These are phyloP conservation scores for Camponotus vicinus DNA, from an alignment of 1,140 invertebrate genomes.

Conservation along the genomic window DNA sequence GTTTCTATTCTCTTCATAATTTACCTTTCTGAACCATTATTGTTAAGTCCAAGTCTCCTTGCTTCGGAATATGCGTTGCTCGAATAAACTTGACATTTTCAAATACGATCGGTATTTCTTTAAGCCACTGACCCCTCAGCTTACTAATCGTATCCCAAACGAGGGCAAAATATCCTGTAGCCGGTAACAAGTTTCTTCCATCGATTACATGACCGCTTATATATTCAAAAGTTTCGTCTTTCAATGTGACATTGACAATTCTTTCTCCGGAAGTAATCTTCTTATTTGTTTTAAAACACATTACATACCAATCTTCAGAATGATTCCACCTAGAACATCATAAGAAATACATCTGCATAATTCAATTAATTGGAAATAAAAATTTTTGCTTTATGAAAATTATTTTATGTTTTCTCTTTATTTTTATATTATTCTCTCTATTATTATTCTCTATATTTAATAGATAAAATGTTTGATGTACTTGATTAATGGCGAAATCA, in stretches of 20 bases:
- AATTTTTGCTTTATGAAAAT: too few relatives aligned
- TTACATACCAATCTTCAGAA: constrained; percentile 91
- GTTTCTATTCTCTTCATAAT: too few relatives aligned
- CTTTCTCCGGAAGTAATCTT: constrained; percentile 90
- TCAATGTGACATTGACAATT: constrained; percentile 87
- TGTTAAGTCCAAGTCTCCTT: constrained; percentile 89
- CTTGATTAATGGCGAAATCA: constrained; percentile 89
- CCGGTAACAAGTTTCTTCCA: constrained; percentile 94
- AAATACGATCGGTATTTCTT: constrained; percentile 93
- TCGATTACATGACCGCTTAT: constrained; percentile 95
- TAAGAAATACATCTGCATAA: too few relatives aligned
- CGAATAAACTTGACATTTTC: constrained; percentile 94
- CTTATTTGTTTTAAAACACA: constrained; percentile 87
- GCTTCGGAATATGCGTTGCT: constrained; percentile 93
- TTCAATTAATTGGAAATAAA: too few relatives aligned
- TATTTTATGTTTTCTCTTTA: too few relatives aligned
- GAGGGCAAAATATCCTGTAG: constrained; percentile 94
- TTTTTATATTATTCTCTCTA: too few relatives aligned
- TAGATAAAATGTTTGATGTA: neutral
- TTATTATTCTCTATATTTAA: too few relatives aligned
- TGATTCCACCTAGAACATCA: constrained; percentile 93
- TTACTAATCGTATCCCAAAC: constrained; percentile 96
- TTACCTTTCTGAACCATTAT: constrained; percentile 93
- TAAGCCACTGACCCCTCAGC: constrained; percentile 88
- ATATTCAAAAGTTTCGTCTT: constrained; percentile 91